These are phyloP conservation scores for Virgularia gustaviana DNA, from an alignment of 92 coral and sea anemone genomes.

Conservation along the genomic window DNA sequence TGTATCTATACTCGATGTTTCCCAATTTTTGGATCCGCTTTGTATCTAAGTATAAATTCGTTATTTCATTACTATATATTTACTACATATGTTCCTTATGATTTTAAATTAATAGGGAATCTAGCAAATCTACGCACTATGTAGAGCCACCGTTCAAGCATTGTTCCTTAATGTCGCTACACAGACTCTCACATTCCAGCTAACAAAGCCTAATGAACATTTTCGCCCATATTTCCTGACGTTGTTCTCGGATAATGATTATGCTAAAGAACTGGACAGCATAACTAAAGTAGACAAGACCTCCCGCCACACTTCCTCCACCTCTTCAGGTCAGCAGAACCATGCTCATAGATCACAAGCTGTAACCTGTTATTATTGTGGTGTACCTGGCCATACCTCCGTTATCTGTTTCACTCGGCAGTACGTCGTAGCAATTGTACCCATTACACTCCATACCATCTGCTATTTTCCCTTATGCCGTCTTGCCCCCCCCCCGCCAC, in stretches of 20 bases:
- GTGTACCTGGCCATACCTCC: conserved; percentile 45
- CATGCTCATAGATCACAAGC: not conserved
- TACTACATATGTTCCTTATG: too few species aligned
- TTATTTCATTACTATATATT: too few species aligned
- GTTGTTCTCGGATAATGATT: conserved; percentile 46
- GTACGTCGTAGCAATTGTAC: not conserved
- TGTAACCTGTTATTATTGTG: conserved; percentile 32
- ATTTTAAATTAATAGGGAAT: too few species aligned
- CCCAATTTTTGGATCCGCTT: too few species aligned
- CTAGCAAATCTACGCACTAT: too few species aligned
- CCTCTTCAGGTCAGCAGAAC: not conserved
- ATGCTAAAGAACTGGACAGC: conserved; percentile 26
- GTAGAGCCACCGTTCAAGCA: conserved; percentile 1
- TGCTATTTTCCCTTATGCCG: not conserved
- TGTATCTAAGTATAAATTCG: too few species aligned
- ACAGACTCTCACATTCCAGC: not conserved
- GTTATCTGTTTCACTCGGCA: conserved; percentile 15
- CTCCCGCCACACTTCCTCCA: conserved; percentile 10
- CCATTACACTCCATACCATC: not conserved
- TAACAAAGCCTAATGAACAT: not conserved
- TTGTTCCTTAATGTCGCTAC: conserved; percentile 24
- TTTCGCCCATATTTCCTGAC: conserved; percentile 44
- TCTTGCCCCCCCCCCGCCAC: too few species aligned
- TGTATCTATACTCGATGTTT: not conserved
- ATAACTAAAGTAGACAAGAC: conserved; percentile 34